Evolutionary conservation across 2,797 vertebrate genomes (phyloP).

Genomic region (Chelmon rostratus): DNA sequence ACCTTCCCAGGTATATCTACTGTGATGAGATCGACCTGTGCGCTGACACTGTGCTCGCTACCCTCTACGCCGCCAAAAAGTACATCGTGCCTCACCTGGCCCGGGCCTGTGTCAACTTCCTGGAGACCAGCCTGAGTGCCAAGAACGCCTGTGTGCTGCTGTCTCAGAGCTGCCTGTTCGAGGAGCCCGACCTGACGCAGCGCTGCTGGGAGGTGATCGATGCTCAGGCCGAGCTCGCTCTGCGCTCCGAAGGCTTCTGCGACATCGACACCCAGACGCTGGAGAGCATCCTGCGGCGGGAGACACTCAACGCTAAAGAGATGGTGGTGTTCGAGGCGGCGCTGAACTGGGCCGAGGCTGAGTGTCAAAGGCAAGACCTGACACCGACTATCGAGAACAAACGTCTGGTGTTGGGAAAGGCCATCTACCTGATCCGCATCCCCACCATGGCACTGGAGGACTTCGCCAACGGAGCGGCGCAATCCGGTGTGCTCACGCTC

Average conservation of each 20-base stretch:
- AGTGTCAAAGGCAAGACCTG: conserved; percentile 93
- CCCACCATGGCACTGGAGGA: conserved; percentile 96
- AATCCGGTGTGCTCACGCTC: conserved; percentile 95
- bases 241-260: conserved; percentile 97
- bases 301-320: conserved; percentile 98
- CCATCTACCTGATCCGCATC: conserved; percentile 95
- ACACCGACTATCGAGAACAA: conserved; percentile 91
- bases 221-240: conserved; percentile 95
- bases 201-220: conserved; percentile 98
- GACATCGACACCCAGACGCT: conserved; percentile 96
- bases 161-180: conserved; percentile 97
- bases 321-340: conserved; percentile 96
- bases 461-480: conserved; percentile 95
- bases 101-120: conserved; percentile 95
- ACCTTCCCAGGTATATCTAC: conserved; percentile 92
- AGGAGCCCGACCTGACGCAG: conserved; percentile 96
- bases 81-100: conserved; percentile 98
- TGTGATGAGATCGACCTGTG: conserved; percentile 98
- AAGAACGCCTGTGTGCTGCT: conserved; percentile 97
- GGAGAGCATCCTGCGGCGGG: conserved; percentile 95
- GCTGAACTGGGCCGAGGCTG: conserved; percentile 95
- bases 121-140: conserved; percentile 97
- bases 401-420: conserved; percentile 92
- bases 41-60: conserved; percentile 96
- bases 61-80: conserved; percentile 97